Conservation (phyloP, 2,888 invertebrate genomes). For the Digitonthophagus gazella region DNA sequence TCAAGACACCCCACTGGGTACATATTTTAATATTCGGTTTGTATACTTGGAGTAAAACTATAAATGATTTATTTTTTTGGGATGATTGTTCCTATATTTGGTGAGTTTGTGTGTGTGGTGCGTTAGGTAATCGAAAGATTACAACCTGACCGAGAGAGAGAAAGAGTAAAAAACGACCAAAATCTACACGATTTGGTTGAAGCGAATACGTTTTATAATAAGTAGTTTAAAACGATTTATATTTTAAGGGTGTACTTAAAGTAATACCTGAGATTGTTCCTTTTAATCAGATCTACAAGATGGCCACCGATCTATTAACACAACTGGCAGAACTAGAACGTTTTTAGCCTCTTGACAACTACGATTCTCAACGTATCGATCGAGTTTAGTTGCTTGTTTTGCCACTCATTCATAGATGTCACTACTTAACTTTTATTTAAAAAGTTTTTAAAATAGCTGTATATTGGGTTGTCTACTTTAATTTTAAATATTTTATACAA, state of each 20-base stretch:
- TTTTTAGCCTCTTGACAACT: not conserved
- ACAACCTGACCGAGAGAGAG: not conserved
- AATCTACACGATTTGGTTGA: too few species aligned
- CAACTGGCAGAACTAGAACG: not conserved
- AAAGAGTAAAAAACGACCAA: too few species aligned
- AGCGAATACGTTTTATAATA: too few species aligned
- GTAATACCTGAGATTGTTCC: not conserved
- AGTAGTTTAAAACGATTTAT: too few species aligned
- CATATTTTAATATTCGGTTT: too few species aligned
- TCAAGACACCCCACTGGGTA: too few species aligned
- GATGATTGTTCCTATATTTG: slow-evolving; percentile 21
- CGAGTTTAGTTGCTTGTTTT: not conserved
- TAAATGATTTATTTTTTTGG: too few species aligned
- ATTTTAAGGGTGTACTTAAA: not conserved
- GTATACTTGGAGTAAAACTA: too few species aligned
- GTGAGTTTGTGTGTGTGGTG: slow-evolving; percentile 8
- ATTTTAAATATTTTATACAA: too few species aligned
- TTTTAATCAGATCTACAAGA: not conserved
- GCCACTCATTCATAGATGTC: not conserved
- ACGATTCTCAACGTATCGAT: not conserved
- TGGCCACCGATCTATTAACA: not conserved
- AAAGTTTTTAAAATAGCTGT: too few species aligned
- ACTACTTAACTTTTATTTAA: not conserved
- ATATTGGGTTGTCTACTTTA: not conserved
- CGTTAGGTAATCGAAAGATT: not conserved